Base-by-base conservation (phyloP, 2,888 invertebrate species). In the Coelogynopora nodosa region DNA sequence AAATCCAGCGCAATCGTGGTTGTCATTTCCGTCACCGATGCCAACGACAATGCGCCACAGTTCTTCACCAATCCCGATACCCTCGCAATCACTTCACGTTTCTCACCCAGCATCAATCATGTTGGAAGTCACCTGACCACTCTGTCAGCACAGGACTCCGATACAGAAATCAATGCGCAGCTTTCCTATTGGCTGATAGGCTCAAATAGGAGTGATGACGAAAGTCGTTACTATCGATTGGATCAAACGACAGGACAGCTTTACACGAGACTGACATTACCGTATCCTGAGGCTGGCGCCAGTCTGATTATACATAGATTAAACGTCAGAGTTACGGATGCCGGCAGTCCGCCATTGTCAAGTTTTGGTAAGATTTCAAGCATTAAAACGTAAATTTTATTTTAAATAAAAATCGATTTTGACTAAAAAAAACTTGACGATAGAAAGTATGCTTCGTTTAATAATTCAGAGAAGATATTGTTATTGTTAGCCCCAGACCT, bases 311-410 rank as follows among this genome's bases (percentile, higher is more conserved):
- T 74, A 5, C 74, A 74, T 26, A 5, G 74, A 26, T 74, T 74
- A 26, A 74, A 74, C 2, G 74, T 74, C 74, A 74, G 23, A 23
- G 74, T 74, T 23, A 13, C 5, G 23, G 74, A 74, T 26, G 74
- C 2, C 18, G 74, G 74, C 5, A 74, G 74, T 26, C 74, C 74
- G 27, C 74, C 74, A 5, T 23, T 74, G 2, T 13, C 27, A 5
- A 74, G 74, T 26, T 74, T 74, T 74, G 74, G 74, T 74, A 74
- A 74, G 49, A 49, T 49, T 49, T 49, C 49, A 49, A 49, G 49
- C 18, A 13, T 49, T 49, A 49, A 49, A 49, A 5, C 5, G n/a
- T n/a, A n/a, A n/a, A n/a, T n/a, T n/a, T n/a, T n/a, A n/a, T n/a
- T n/a, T n/a, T n/a, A n/a, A n/a, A n/a, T n/a, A n/a, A n/a, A n/a